Evolutionary conservation across 2,113 vertebrate species (phyloP).

Genomic region (Lipotes vexillifer): DNA sequence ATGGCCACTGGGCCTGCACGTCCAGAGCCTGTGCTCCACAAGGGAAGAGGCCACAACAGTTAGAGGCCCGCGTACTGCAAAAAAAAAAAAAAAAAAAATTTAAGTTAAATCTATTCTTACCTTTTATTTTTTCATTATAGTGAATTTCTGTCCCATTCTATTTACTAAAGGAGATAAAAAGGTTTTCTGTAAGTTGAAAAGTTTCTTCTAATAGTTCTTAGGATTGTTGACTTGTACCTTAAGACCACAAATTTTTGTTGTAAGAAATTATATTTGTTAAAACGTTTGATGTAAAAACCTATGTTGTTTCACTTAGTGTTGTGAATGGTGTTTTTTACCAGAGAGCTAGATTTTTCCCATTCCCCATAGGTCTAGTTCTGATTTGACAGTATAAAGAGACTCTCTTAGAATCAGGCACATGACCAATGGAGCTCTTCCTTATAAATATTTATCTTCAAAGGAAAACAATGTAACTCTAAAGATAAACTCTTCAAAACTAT

Average conservation of each 20-base stretch:
- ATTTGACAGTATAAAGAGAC: background rate
- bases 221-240: background rate
- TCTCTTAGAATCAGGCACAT: conserved; percentile 3
- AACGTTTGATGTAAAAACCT: background rate
- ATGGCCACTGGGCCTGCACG: too few species aligned
- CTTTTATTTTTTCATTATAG: background rate
- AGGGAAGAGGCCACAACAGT: too few species aligned
- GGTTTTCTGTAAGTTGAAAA: background rate
- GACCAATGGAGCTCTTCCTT: background rate
- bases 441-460: background rate
- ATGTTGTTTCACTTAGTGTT: background rate
- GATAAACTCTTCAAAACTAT: background rate
- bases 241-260: background rate
- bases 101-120: background rate
- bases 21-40: too few species aligned
- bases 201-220: background rate
- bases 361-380: background rate
- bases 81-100: too few species aligned
- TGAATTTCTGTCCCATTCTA: background rate
- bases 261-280: background rate
- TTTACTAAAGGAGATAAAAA: background rate
- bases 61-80: too few species aligned
- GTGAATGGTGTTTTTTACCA: background rate
- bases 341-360: background rate
- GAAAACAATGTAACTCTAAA: conserved; percentile 1